A percentile compares a stretch with the other conserved stretches of the same genome.
These are phyloP conservation scores for Indri indri DNA, from an alignment of 2,113 vertebrate species.

Conservation along the genomic window DNA sequence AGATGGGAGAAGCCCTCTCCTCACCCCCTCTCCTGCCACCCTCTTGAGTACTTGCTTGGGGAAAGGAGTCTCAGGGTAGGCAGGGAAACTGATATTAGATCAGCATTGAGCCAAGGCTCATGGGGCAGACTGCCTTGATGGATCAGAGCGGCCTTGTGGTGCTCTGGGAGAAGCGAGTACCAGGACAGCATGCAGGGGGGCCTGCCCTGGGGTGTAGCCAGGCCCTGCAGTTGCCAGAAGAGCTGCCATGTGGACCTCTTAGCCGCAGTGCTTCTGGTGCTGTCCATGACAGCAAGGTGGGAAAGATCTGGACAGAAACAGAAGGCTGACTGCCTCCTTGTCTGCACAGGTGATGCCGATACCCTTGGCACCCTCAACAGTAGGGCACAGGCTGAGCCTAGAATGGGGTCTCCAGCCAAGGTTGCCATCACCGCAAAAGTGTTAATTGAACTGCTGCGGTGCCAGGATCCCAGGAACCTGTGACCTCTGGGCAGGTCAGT, in stretches of 20 bases:
- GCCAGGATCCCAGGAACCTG: background rate
- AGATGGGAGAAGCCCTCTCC: background rate
- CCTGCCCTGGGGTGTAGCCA: background rate
- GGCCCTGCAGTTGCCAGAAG: background rate
- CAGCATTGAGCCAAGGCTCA: background rate
- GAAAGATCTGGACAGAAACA: background rate
- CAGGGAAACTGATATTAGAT: background rate
- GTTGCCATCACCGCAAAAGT: background rate
- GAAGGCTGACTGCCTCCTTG: background rate
- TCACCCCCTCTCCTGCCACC: background rate
- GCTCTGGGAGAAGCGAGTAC: background rate
- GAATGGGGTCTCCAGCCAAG: background rate
- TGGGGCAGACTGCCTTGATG: background rate
- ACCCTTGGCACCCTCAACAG: background rate
- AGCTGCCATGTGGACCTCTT: background rate
- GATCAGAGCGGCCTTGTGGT: background rate
- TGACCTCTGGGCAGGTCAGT: background rate
- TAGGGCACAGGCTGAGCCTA: background rate
- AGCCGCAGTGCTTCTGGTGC: background rate
- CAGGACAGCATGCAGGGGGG: background rate
- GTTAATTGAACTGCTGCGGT: background rate
- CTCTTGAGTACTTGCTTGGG: background rate
- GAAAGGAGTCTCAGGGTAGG: background rate
- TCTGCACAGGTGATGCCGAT: background rate
- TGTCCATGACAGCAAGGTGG: background rate